These are phyloP conservation scores for Sipunculus nudus DNA, from an alignment of 2,888 invertebrate species.

Conservation along the genomic window DNA sequence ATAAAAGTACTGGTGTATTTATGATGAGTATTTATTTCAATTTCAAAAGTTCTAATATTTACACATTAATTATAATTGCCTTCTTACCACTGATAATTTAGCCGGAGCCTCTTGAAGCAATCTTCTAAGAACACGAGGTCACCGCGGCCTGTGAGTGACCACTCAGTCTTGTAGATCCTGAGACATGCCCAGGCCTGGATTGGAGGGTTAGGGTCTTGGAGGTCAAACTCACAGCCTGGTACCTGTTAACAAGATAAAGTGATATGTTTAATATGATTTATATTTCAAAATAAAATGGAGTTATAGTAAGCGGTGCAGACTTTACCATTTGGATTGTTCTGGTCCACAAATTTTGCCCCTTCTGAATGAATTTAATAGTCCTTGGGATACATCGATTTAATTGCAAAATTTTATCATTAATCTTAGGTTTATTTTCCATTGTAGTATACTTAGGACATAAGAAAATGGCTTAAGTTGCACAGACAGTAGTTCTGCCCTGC, in stretches of 20 bases:
- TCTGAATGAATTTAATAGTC: too few species aligned
- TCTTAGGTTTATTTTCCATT: too few species aligned
- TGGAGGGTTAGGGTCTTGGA: constrained; percentile 66
- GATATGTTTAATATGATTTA: background rate
- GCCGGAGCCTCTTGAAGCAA: constrained; percentile 62
- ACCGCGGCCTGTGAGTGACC: constrained; percentile 45
- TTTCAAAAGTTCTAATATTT: background rate
- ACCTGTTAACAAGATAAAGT: constrained; percentile 44
- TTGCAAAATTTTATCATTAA: too few species aligned
- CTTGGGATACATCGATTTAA: too few species aligned
- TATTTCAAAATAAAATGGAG: too few species aligned
- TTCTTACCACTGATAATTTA: constrained; percentile 65
- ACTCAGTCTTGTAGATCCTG: constrained; percentile 47
- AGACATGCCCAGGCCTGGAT: constrained; percentile 65
- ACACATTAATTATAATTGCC: background rate
- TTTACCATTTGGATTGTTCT: too few species aligned
- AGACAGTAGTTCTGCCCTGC: too few species aligned
- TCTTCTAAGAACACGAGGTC: constrained; percentile 60
- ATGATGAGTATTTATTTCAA: background rate
- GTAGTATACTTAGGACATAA: too few species aligned
- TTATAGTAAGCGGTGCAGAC: too few species aligned
- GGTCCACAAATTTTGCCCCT: too few species aligned
- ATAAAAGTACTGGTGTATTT: background rate
- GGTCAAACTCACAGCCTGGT: constrained; percentile 66
- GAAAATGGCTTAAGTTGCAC: too few species aligned